Evolutionary conservation across 2,888 invertebrate genomes (phyloP).

Genomic region (Drosophila quinaria): DNA sequence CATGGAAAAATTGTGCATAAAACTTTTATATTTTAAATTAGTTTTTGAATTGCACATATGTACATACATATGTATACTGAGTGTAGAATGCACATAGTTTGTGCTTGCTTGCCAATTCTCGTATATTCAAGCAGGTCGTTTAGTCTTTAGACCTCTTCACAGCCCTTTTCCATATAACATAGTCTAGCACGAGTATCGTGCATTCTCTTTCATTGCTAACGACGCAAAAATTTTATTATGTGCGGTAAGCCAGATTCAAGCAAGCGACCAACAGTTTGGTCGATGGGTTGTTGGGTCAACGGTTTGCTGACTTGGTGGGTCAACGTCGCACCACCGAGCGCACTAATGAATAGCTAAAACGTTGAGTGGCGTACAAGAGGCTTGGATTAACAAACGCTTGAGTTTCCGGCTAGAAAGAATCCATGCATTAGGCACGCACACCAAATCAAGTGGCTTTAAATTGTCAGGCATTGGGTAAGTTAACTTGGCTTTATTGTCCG

Average conservation of each 20-base stretch:
- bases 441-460: slow-evolving; percentile 75
- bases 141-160: slow-evolving; percentile 27
- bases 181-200: slow-evolving; percentile 2
- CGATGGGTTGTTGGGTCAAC: slow-evolving; percentile 3
- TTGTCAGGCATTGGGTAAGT: slow-evolving; percentile 56
- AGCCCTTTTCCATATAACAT: not conserved
- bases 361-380: slow-evolving; percentile 59
- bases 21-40: slow-evolving; percentile 9
- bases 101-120: slow-evolving; percentile 9
- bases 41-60: slow-evolving; percentile 3
- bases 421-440: slow-evolving; percentile 75
- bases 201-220: slow-evolving; percentile 37
- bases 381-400: slow-evolving; percentile 58
- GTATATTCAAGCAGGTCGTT: slow-evolving; percentile 37
- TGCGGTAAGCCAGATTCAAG: slow-evolving; percentile 52
- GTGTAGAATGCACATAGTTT: not conserved
- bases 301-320: slow-evolving; percentile 18
- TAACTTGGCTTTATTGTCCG: slow-evolving; percentile 43
- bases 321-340: slow-evolving; percentile 29
- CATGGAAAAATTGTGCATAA: not conserved
- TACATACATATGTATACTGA: not conserved
- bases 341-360: slow-evolving; percentile 60
- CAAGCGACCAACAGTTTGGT: slow-evolving; percentile 21
- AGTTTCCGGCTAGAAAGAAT: slow-evolving; percentile 47
- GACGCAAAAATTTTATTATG: slow-evolving; percentile 57